Base-by-base conservation (phyloP, 2,113 vertebrate species). In the Syngnathus scovelli region DNA sequence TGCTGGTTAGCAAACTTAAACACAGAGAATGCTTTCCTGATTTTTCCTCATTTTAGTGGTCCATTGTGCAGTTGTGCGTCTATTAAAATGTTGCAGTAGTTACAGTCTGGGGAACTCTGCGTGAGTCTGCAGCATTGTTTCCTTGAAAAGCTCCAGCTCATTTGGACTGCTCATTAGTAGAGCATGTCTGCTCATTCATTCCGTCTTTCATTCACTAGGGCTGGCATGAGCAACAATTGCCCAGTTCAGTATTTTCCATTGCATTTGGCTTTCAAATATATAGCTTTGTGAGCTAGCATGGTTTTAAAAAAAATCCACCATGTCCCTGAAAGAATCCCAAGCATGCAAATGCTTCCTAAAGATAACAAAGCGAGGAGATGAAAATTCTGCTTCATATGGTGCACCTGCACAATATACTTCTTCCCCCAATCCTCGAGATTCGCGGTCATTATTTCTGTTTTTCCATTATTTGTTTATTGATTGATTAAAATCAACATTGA, bases 81-180 rank as follows among this genome's bases (percentile, higher is more conserved):
- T 21, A 36, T 7, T 36, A 13, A 58, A 58, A 58, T 58, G 55
- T 58, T 36, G 13, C 16, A 21, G 16, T 18, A 62, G 27, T 58
- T 80, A 39, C 19, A 58, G 68, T 59, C 52, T 62, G 61, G 72
- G 23, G 54, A 49, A 61, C 37, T 38, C 2, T 38, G 72, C 52
- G 44, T 78, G 75, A 67, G 44, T 82, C 69, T 73, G 46, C 44
- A 64, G 70, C 71, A 81, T 86, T 82, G 81, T 86, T 78, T 73
- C 58, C 19, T 67, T 78, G 65, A 76, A 79, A 80, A 62, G 51
- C 55, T 39, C 49, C 46, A 61, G 70, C 46, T 64, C 68, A 70
- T 18, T 51, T 69, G 54, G 75, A 77, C 72, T 63, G 75, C 72
- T 84, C 71, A 85, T 86, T 85, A 86, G 76, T 65, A 38, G 33